phyloP scores from a whole-genome alignment of 2,888 invertebrate species.

The Drosophila lutescens region DNA sequence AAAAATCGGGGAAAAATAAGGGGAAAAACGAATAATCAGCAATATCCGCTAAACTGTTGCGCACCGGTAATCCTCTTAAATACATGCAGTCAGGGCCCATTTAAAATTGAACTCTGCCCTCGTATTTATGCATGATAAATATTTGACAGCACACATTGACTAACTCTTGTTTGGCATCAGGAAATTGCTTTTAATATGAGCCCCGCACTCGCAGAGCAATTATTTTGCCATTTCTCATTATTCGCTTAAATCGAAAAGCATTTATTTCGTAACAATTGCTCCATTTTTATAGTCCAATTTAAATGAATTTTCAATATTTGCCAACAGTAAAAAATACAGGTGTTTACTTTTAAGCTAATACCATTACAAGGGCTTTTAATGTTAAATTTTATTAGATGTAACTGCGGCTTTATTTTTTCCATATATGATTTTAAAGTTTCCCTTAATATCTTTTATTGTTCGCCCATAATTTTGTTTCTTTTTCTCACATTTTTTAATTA shows the following conservation, averaged over 20 bases:
- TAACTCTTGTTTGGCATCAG: conserved; percentile 46
- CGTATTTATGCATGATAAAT: conserved; percentile 27
- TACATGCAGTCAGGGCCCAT: conserved; percentile 41
- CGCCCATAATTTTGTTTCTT: conserved; percentile 27
- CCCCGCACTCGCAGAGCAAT: conserved; percentile 14
- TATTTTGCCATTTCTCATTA: conserved; percentile 33
- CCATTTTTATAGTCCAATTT: not conserved
- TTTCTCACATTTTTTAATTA: conserved; percentile 63
- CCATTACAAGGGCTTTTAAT: conserved; percentile 24
- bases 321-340: not conserved
- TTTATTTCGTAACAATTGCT: conserved; percentile 5
- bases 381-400: conserved; percentile 12
- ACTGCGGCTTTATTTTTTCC: not conserved
- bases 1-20: not conserved
- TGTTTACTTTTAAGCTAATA: conserved; percentile 9
- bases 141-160: conserved; percentile 20
- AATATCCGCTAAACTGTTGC: conserved; percentile 42
- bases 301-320: conserved; percentile 14
- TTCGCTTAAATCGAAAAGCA: conserved; percentile 23
- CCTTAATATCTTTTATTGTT: conserved; percentile 31
- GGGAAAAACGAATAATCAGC: not conserved
- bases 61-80: conserved; percentile 52
- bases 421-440: conserved; percentile 1
- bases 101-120: conserved; percentile 54
- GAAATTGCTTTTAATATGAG: conserved; percentile 51